Conservation (phyloP, 1,140 invertebrate genomes). For the Anoplolepis gracilipes region DNA sequence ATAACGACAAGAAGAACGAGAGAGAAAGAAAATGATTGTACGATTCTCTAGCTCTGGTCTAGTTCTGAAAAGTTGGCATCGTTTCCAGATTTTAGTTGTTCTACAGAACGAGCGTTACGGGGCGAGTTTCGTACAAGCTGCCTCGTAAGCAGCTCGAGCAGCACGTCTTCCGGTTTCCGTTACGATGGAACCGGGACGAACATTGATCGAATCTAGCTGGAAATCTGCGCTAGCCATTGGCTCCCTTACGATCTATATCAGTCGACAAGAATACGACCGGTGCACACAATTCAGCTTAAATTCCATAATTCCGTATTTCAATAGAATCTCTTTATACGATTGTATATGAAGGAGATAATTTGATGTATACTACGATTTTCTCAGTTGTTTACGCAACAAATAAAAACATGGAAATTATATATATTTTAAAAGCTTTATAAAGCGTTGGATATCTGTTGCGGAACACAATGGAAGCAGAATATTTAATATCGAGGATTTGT, state of each 20-base stretch:
- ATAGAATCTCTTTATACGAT: neutral
- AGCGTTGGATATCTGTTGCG: neutral
- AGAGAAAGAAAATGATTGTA: neutral
- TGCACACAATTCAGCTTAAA: neutral
- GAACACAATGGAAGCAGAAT: neutral
- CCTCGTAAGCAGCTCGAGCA: conserved; percentile 79
- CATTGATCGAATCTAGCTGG: conserved; percentile 77
- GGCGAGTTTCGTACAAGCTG: conserved; percentile 60
- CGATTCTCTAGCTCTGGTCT: conserved; percentile 16
- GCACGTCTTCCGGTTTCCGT: conserved; percentile 78
- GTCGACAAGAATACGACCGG: neutral
- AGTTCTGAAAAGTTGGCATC: conserved; percentile 79
- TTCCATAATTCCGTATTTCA: neutral
- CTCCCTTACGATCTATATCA: neutral
- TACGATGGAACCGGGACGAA: conserved; percentile 69
- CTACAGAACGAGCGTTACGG: conserved; percentile 42
- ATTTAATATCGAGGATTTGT: neutral
- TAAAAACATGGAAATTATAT: neutral
- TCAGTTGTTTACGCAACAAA: neutral
- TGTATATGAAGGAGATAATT: neutral
- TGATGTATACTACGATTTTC: neutral
- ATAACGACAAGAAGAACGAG: conserved; percentile 5
- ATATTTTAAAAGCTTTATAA: neutral
- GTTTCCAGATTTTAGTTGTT: conserved; percentile 78
- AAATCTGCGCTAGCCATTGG: conserved; percentile 37